These are phyloP conservation scores for Marasmarcha lunaedactyla DNA, from an alignment of 2,888 invertebrate species.

Conservation along the genomic window DNA sequence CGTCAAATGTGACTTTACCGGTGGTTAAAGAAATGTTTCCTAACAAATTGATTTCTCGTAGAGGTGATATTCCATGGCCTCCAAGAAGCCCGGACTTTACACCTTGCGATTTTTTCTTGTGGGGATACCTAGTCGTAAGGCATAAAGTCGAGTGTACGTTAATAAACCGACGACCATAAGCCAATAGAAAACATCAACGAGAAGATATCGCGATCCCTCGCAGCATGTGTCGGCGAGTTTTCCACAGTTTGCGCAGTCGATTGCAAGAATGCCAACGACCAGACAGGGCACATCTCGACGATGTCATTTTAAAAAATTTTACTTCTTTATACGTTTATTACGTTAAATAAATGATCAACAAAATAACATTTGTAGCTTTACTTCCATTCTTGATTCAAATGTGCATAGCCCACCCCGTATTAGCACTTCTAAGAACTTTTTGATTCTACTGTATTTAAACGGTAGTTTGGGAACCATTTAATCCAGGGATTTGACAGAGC, in stretches of 20 bases:
- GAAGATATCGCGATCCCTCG: not conserved
- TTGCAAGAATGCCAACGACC: conserved; percentile 1
- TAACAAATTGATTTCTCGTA: not conserved
- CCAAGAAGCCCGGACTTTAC: no score
- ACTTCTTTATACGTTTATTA: no score
- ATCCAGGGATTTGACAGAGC: no score
- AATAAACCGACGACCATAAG: conserved; percentile 4
- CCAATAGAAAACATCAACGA: not conserved
- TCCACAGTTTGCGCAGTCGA: not conserved
- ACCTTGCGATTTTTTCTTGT: no score
- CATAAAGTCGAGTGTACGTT: not conserved
- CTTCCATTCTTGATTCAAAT: conserved; percentile 2
- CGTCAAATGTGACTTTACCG: conserved; percentile 6
- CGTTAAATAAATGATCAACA: no score
- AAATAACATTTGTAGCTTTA: no score
- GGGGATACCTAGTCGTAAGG: not conserved
- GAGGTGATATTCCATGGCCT: no score
- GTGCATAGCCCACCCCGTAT: not conserved
- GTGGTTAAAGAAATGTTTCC: no score
- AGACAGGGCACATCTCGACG: not conserved
- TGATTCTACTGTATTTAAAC: no score
- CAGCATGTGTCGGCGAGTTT: not conserved
- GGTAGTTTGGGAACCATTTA: no score
- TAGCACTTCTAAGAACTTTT: no score
- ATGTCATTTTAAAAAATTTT: not conserved